These are phyloP conservation scores for Apolygus lucorum DNA, from an alignment of 1,140 invertebrate genomes.

Conservation along the genomic window DNA sequence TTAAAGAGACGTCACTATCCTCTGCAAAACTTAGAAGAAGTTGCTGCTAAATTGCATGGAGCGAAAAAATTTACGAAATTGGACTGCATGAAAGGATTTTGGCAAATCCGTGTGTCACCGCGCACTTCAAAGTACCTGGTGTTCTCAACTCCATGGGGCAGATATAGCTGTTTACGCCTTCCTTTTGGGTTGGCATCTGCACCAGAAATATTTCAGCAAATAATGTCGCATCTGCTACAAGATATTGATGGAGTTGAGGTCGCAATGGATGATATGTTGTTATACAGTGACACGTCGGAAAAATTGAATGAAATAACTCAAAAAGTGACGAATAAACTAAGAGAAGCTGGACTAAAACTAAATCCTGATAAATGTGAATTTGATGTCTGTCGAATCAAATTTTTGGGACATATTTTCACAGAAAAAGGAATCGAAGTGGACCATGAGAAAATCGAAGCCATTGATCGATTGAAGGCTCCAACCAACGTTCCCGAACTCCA, in stretches of 20 bases:
- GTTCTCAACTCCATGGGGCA: constrained; percentile 35
- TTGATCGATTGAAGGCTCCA: constrained; percentile 34
- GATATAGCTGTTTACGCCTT: constrained; percentile 34
- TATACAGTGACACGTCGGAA: constrained; percentile 9
- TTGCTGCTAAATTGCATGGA: too few species aligned
- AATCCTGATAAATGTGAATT: neutral
- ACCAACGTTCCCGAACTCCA: constrained; percentile 30
- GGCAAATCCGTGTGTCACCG: constrained; percentile 13
- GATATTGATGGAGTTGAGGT: constrained; percentile 17
- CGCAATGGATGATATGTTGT: neutral
- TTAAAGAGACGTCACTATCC: neutral
- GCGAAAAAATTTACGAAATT: too few species aligned
- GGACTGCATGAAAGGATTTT: too few species aligned
- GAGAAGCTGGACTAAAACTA: neutral
- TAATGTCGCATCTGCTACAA: constrained; percentile 31
- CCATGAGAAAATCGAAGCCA: constrained; percentile 18
- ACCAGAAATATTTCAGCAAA: constrained; percentile 35
- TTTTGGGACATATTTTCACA: constrained; percentile 20
- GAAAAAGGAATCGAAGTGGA: constrained; percentile 17
- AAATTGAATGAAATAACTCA: neutral
- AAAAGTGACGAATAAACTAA: neutral
- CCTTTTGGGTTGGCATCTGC: constrained; percentile 35
- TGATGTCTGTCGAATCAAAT: neutral
- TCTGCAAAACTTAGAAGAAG: constrained; percentile 22
- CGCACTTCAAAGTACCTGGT: constrained; percentile 28